Base-by-base conservation (phyloP, 2,113 vertebrate genomes). In the Gasterosteus aculeatus region DNA sequence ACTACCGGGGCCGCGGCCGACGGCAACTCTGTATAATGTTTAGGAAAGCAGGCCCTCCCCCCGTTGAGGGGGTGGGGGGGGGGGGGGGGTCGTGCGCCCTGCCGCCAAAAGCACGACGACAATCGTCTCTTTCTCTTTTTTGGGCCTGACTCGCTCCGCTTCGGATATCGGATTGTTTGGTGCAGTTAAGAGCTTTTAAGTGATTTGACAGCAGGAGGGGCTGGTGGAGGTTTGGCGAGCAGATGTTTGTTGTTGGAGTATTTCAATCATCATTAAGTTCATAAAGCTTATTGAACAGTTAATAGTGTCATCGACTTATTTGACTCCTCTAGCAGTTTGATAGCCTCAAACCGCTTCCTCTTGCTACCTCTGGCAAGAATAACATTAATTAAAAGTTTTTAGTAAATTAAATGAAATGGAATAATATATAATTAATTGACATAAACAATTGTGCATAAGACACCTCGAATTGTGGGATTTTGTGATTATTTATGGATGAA, bases 41-140 rank as follows among this genome's bases (percentile, higher is more conserved):
- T 68, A 80, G 79, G 80, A 78, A 68, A 78, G 69, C 61, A 38
- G 78, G 56, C 63, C 47, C 51, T 22, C 31, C 60, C 10, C 41
- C 14, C 64, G n/a, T 2, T 3, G 22, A 26, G 42, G 54, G 65
- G 39, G 84, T 67, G 74, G 63, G 59, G 78, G 22, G 1, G 42
- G 54, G 65, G 39, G 84, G 69, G 74, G 63, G 59, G 78, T 70
- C 16, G 3, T 0, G 35, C 29, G 69, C 60, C 65, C 14, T 16
- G 35, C 12, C 86, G 76, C 75, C 57, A 5, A 22, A 31, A 73
- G 60, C 38, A 59, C 65, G 16, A 57, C 69, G 16, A 71, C 61
- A 68, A 33, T 26, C 0, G 33, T 18, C 54, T 49, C 5, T 62
- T 60, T 62, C 56, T n/a, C n/a, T n/a, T n/a, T n/a, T n/a, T 44